phyloP scores from a whole-genome alignment of 2,888 invertebrate genomes.

The Tolmerus cingulatus region DNA sequence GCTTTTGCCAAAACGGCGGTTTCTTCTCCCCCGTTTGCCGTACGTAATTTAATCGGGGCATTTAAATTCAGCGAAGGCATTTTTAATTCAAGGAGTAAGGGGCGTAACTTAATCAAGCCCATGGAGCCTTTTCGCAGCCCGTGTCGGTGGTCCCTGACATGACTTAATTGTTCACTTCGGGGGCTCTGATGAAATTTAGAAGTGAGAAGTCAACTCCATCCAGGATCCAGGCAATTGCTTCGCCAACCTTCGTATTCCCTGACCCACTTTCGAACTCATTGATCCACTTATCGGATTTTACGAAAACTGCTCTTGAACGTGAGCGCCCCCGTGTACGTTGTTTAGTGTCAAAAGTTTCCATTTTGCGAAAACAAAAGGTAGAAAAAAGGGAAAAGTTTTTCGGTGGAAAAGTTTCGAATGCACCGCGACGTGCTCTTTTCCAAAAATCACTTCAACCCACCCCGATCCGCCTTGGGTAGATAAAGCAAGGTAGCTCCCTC shows the following conservation, averaged over 20 bases:
- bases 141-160: background rate
- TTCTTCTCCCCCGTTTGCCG: background rate
- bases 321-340: background rate
- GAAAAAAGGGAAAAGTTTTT: background rate
- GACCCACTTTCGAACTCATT: constrained; percentile 12
- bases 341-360: constrained; percentile 15
- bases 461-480: background rate
- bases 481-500: background rate
- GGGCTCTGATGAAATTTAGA: background rate
- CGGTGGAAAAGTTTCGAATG: background rate
- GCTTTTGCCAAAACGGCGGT: background rate
- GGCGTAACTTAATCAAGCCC: background rate
- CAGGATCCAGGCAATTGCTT: background rate
- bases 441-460: constrained; percentile 12
- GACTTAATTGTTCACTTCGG: constrained; percentile 6
- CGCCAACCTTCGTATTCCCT: background rate
- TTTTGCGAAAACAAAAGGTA: background rate
- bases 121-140: background rate
- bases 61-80: constrained; percentile 2
- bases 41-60: background rate
- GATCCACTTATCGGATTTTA: constrained; percentile 17
- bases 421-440: background rate
- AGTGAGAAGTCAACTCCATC: background rate
- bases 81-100: background rate
- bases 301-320: background rate